These are phyloP conservation scores for Entomobrya multifasciata DNA, from an alignment of 2,888 invertebrate species.

Conservation along the genomic window DNA sequence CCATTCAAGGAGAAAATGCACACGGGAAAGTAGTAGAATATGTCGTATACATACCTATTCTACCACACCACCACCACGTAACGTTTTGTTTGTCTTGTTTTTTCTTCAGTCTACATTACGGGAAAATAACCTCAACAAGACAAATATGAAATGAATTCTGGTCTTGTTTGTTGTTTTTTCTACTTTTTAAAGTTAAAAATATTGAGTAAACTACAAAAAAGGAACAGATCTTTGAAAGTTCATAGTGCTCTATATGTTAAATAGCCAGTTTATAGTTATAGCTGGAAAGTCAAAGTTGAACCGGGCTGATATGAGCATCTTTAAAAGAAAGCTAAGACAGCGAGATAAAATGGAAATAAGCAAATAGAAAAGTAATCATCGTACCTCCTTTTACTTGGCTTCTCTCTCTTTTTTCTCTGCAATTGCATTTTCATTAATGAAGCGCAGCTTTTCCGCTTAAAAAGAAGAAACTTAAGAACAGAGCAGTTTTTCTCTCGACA, in stretches of 20 bases:
- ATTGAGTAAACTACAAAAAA: background rate
- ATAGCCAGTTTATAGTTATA: background rate
- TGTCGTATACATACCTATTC: background rate
- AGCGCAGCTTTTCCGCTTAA: background rate
- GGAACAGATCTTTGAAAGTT: background rate
- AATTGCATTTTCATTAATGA: slow-evolving; percentile 63
- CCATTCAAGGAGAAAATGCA: too few species aligned
- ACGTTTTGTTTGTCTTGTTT: background rate
- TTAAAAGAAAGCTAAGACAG: background rate
- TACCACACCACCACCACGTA: background rate
- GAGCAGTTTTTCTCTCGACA: slow-evolving; percentile 11
- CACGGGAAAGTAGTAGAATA: background rate
- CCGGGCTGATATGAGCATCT: background rate
- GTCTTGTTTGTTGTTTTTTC: too few species aligned
- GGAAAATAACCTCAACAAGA: background rate
- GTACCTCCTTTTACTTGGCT: background rate
- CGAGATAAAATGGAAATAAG: slow-evolving; percentile 18
- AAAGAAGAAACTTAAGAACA: slow-evolving; percentile 17
- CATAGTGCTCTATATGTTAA: background rate
- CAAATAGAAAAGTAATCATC: slow-evolving; percentile 28
- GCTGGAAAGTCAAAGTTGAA: background rate
- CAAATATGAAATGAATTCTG: background rate
- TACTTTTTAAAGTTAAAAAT: too few species aligned
- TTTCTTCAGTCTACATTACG: background rate
- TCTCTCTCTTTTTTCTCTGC: background rate